Conservation (phyloP, 1,140 invertebrate genomes). For the Drosophila sechellia region DNA sequence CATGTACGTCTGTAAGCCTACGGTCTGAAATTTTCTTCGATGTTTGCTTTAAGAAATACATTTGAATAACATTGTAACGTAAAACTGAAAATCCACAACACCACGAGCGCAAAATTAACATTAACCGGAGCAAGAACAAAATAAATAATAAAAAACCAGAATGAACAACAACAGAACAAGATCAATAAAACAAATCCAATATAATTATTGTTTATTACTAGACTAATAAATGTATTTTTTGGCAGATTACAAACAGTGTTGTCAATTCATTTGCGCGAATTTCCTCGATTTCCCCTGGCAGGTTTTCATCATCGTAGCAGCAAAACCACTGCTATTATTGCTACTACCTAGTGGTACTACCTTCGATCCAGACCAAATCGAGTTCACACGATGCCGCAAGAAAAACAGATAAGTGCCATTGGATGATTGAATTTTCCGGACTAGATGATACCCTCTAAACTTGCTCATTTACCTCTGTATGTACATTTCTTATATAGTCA, state of each 20-base stretch:
- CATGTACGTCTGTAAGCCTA: constrained; percentile 7
- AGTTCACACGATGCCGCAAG: constrained; percentile 13
- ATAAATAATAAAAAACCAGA: constrained; percentile 11
- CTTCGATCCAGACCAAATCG: constrained; percentile 6
- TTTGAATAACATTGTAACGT: constrained; percentile 3
- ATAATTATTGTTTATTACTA: constrained; percentile 78
- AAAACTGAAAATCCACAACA: constrained; percentile 1
- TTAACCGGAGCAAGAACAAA: constrained; percentile 41
- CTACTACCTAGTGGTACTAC: too few relatives aligned
- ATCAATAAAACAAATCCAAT: constrained; percentile 66
- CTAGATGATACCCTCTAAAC: background rate
- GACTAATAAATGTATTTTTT: constrained; percentile 79
- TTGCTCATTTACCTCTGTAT: too few relatives aligned
- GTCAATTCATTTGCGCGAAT: constrained; percentile 1
- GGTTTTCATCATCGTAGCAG: too few relatives aligned
- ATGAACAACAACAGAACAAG: constrained; percentile 20
- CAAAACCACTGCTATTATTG: background rate
- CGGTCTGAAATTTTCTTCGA: background rate
- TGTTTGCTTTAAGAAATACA: constrained; percentile 27
- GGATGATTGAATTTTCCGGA: background rate
- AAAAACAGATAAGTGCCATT: background rate
- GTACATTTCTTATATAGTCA: too few relatives aligned
- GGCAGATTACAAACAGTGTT: constrained; percentile 45
- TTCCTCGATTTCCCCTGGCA: too few relatives aligned
- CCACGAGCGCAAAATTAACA: constrained; percentile 14